Conservation (phyloP, 1,140 invertebrate species). For the Dermatophagoides farinae region DNA sequence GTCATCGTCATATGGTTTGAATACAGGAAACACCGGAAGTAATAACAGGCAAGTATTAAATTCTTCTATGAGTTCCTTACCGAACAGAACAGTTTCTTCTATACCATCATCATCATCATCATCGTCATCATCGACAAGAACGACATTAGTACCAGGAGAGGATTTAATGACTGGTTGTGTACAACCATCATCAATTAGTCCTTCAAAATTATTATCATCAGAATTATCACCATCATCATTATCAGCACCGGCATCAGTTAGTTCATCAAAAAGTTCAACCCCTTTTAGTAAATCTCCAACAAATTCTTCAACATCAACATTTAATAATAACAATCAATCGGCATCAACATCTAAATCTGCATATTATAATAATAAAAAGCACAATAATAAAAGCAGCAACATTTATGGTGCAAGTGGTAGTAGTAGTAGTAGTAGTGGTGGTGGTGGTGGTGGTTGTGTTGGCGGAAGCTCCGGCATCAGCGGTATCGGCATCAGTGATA, state of each 20-base stretch:
- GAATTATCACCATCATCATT: no score
- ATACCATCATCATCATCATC: neutral
- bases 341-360: neutral
- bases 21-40: neutral
- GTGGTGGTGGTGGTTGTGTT: neutral
- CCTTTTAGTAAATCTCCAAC: neutral
- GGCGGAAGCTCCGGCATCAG: neutral
- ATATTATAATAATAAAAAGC: neutral
- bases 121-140: neutral
- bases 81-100: neutral
- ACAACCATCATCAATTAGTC: no score
- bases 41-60: conserved; percentile 6
- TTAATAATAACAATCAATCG: neutral
- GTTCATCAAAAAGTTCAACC: neutral
- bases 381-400: neutral
- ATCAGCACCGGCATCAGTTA: no score
- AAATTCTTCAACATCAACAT: neutral
- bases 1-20: neutral
- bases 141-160: neutral
- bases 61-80: neutral
- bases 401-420: neutral
- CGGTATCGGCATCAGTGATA: neutral
- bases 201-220: no score
- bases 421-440: neutral
- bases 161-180: no score